phyloP scores from a whole-genome alignment of 2,888 invertebrate genomes.

The Spodoptera picta region DNA sequence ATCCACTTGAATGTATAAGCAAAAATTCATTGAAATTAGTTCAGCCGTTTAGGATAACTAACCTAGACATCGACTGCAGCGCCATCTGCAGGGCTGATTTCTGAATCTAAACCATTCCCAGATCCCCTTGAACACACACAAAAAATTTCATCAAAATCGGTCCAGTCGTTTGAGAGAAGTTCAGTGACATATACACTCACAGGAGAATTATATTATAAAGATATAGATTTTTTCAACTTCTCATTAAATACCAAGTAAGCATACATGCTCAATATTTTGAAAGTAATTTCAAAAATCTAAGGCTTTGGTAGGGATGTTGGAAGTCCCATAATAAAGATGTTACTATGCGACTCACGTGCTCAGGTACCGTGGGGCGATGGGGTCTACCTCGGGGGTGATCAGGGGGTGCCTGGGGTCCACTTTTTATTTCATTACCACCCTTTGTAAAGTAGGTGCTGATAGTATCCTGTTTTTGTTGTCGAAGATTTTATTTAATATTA shows the following conservation, averaged over 20 bases:
- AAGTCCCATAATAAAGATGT: constrained; percentile 50
- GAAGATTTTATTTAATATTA: constrained; percentile 2
- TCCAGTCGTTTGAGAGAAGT: no score
- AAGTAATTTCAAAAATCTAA: constrained; percentile 14
- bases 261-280: constrained; percentile 4
- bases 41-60: no score
- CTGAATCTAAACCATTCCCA: no score
- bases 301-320: constrained; percentile 14
- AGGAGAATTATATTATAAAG: no score
- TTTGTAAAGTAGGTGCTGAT: constrained; percentile 57
- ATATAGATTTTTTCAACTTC: no score
- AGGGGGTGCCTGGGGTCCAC: constrained; percentile 44
- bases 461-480: constrained; percentile 42
- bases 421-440: constrained; percentile 70
- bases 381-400: constrained; percentile 11
- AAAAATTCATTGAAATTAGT: no score
- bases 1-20: no score
- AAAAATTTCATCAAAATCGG: no score
- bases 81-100: no score
- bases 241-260: neutral
- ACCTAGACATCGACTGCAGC: no score
- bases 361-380: constrained; percentile 52
- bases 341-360: constrained; percentile 62
- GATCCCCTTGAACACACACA: no score
- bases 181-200: no score